Evolutionary conservation across 2,888 invertebrate species (phyloP), one percentile per base, ranked within the genome.

Genomic region (Liposcelis brunnea): DNA sequence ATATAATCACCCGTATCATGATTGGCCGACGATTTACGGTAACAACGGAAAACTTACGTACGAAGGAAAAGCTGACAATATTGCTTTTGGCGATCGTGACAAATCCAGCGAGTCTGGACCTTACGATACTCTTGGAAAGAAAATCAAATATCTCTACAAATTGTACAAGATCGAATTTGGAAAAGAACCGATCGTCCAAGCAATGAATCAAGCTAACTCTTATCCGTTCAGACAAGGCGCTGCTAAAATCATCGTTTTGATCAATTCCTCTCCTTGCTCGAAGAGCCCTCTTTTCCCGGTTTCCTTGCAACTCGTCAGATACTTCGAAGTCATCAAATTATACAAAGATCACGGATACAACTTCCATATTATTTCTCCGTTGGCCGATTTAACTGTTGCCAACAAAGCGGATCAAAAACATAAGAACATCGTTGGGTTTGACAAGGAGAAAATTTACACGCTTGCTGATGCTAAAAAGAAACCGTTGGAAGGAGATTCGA

Each of bases 191-290:
- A 48, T 61, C 44, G 60, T 59, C n/a, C 63, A 62, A n/a, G 77
- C 80, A 0, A 78, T 81, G 62, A 56, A 65, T 10, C 68, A 74
- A 32, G 71, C 80, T 1, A 56, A 75, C 11, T 60, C 72, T 1
- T 77, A 82, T 62, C 83, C 84, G 1, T 81, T 81, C 66, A 71
- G 89, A 49, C 68, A 80, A 0, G 77, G 76, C 2, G 82, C 87
- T 1, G 70, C 77, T 36, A 87, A 83, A 58, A 73, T 76, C 44
- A 69, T 80, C 50, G 65, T 90, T 54, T 72, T 71, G 35, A 68
- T 84, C 1, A 68, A 76, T 19, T 74, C 75, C 11, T 68, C 71
- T 18, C 61, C 69, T 1, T 78, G 84, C 59, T 66, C 70, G 51
- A 61, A 66, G 50, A 68, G 67, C 19, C 61, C 63, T 1, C 59